Conservation (phyloP, 2,888 invertebrate species). For the Sphaerophoria taeniata region DNA sequence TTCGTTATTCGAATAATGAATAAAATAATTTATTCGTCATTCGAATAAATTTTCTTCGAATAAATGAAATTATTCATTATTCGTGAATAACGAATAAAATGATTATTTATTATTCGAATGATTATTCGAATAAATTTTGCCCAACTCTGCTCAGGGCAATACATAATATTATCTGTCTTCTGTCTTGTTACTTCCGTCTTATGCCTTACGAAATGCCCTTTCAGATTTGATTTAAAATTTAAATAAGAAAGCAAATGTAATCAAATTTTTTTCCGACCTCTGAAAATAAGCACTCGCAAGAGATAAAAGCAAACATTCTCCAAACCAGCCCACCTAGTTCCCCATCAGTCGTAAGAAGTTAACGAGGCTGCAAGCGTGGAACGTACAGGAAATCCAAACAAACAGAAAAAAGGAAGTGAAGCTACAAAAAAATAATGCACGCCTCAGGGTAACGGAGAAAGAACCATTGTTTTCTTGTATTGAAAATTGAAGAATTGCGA, state of each 20-base stretch:
- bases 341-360: conserved; percentile 13
- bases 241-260: conserved; percentile 15
- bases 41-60: too few relatives aligned
- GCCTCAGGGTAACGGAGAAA: background rate
- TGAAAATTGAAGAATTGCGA: conserved; percentile 28
- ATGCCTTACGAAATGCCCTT: background rate
- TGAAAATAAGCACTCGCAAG: background rate
- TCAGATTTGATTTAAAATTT: conserved; percentile 17
- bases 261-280: background rate
- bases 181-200: conserved; percentile 15
- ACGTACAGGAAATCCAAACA: background rate
- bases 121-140: too few relatives aligned
- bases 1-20: too few relatives aligned
- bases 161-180: conserved; percentile 36
- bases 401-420: background rate
- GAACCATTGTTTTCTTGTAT: conserved; percentile 16
- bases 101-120: too few relatives aligned
- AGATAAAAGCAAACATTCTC: background rate
- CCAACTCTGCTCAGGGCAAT: conserved; percentile 12
- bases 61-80: too few relatives aligned
- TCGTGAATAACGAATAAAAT: too few relatives aligned
- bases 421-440: conserved; percentile 16
- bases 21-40: too few relatives aligned
- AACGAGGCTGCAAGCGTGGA: conserved; percentile 22
- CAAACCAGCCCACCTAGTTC: background rate